Conservation (phyloP, 2,113 vertebrate species). For the Fregetta grallaria region DNA sequence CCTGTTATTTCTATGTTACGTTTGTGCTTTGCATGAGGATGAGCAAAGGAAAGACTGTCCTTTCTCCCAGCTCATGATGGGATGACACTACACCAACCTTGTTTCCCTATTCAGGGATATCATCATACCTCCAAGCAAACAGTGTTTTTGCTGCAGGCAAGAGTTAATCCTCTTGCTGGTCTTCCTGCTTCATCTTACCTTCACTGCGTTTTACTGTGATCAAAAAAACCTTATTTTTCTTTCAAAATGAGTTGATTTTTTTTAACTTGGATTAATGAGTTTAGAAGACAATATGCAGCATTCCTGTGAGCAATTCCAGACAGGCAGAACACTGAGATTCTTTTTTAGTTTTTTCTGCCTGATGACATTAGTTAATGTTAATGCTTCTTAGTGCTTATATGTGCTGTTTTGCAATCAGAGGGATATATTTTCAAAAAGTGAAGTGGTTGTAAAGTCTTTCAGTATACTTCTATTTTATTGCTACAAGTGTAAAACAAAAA, state of each 20-base stretch:
- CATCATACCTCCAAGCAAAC: neutral
- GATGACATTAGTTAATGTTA: neutral
- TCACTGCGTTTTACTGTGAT: neutral
- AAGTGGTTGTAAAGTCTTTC: neutral
- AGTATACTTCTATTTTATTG: neutral
- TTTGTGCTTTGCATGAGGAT: neutral
- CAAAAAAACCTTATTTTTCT: neutral
- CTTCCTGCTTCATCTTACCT: neutral
- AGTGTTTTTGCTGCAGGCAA: neutral
- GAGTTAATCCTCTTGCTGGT: neutral
- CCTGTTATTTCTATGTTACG: neutral
- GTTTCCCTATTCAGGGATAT: neutral
- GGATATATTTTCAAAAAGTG: neutral
- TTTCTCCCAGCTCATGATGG: neutral
- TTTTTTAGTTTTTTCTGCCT: neutral
- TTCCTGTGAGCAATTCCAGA: neutral
- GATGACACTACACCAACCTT: neutral
- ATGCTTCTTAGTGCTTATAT: neutral
- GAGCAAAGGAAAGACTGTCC: neutral
- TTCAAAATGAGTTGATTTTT: neutral
- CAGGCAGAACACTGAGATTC: neutral
- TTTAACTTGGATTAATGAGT: neutral
- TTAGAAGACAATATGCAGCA: neutral
- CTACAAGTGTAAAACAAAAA: neutral
- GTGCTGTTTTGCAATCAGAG: neutral